A percentile compares a stretch with the other conserved stretches of the same genome.
These are phyloP conservation scores for Isaurus tuberculatus DNA, from an alignment of 92 coral and sea anemone species.

Conservation along the genomic window DNA sequence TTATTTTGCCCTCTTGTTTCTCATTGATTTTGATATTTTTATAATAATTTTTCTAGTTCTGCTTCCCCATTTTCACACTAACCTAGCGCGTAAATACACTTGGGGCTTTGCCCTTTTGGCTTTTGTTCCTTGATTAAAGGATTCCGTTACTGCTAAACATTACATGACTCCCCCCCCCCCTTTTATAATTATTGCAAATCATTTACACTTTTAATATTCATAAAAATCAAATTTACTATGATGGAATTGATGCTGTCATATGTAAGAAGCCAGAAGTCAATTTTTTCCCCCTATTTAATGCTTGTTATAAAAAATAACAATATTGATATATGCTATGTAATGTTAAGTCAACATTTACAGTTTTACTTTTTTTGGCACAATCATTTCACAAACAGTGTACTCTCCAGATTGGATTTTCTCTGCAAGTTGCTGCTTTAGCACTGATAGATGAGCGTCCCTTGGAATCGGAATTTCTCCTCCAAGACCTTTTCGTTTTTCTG, in stretches of 20 bases:
- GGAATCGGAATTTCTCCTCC: conserved; percentile 74
- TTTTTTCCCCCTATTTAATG: background rate
- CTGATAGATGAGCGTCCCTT: conserved; percentile 48
- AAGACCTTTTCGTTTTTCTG: conserved; percentile 62
- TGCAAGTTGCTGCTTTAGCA: conserved; percentile 38
- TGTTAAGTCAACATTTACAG: background rate
- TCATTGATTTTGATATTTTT: conserved; percentile 16
- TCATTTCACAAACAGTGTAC: conserved; percentile 63
- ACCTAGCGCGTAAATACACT: too few species aligned
- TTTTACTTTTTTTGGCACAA: conserved; percentile 67
- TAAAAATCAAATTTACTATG: too few species aligned
- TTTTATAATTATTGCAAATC: too few species aligned
- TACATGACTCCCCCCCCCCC: too few species aligned
- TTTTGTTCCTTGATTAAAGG: too few species aligned
- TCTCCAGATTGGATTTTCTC: conserved; percentile 51
- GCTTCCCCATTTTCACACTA: too few species aligned
- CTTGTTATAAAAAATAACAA: background rate
- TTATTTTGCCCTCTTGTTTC: background rate
- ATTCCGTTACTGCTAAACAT: too few species aligned
- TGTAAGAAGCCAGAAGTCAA: background rate
- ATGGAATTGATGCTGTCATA: background rate
- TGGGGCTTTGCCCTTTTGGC: too few species aligned
- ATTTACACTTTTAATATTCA: too few species aligned
- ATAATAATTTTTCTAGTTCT: too few species aligned
- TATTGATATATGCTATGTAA: background rate